Base-by-base conservation (phyloP, 2,888 invertebrate species). In the Cylloceria caligata region DNA sequence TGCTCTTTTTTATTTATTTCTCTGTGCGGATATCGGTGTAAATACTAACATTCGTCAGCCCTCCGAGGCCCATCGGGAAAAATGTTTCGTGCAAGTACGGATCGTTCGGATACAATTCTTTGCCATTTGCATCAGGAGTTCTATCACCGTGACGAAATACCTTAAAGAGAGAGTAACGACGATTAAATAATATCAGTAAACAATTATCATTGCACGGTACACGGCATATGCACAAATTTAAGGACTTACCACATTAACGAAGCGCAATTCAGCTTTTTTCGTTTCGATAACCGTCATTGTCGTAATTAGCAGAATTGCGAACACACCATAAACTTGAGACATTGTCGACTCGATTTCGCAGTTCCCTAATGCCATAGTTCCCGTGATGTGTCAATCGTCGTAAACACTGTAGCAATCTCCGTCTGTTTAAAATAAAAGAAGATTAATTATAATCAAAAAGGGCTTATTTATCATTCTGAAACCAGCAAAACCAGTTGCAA, bases 81-180 rank as follows among this genome's bases (percentile, higher is more conserved):
- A 94, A 94, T 27, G 90, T 89, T 64, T 94, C 94, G 34, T 94
- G 88, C 30, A 93, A 87, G 80, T 95, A 93, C 0, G 94, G 93
- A 86, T 95, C 94, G 39, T 94, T 94, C 0, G 95, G 94, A 88
- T 94, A 96, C 62, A 94, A 91, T 7, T 93, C 93, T 68, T 93
- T 83, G 73, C 94, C 94, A 81, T 93, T 94, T n/a, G 92, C 85
- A 78, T 95, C 95, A 0, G 96, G 96, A 21, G 96, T 95, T 76
- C 96, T 93, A 88, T 96, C 96, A 1, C 96, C 96, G 89, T 96
- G 96, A 57, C 96, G 94, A 90, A 95, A 96, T 45, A 96, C 89
- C 95, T 96, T 90, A 4, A 89, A 85, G 81, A 21, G 3, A 27
- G 42, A 9, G 27, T 5, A 52, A 69, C 3, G 30, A 3, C 9